A percentile compares a stretch with the other conserved stretches of the same genome.
These are phyloP conservation scores for Typhlichthys eigenmanni DNA, from an alignment of 2,797 vertebrate species.

Conservation along the genomic window DNA sequence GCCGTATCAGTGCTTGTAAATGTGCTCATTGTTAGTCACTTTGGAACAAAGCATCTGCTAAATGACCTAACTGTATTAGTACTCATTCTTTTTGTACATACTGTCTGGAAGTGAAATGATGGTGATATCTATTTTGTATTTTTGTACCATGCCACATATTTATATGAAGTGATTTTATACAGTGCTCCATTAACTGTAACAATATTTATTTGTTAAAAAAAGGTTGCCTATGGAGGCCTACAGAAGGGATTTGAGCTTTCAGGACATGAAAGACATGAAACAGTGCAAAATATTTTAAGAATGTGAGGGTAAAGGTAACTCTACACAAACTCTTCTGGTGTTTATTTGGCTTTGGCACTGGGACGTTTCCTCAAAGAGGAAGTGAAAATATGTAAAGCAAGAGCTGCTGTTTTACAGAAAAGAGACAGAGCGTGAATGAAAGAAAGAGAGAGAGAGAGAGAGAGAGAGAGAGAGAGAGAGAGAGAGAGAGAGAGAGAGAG, in stretches of 20 bases:
- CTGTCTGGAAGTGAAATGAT: too few species aligned
- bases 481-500: too few species aligned
- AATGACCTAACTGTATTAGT: background rate
- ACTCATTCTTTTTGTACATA: too few species aligned
- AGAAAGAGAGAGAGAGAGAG: slow-evolving; percentile 4
- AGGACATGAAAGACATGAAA: slow-evolving; percentile 25
- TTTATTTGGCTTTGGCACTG: slow-evolving; percentile 71
- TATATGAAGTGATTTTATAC: background rate
- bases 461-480: too few species aligned
- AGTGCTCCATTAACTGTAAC: background rate
- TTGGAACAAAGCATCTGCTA: too few species aligned
- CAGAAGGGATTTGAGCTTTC: slow-evolving; percentile 22
- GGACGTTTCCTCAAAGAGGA: slow-evolving; percentile 77
- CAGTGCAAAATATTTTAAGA: slow-evolving; percentile 56
- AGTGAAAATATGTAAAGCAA: slow-evolving; percentile 81
- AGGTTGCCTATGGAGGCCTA: background rate
- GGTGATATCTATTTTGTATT: background rate
- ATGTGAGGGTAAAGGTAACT: slow-evolving; percentile 49
- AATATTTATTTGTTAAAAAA: slow-evolving; percentile 4
- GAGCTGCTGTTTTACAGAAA: slow-evolving; percentile 65
- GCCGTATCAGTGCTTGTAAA: too few species aligned
- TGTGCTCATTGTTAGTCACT: too few species aligned
- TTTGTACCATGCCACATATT: background rate
- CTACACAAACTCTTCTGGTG: slow-evolving; percentile 59
- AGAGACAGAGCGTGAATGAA: slow-evolving; percentile 14